These are phyloP conservation scores for Heteromurus nitidus DNA, from an alignment of 2,888 invertebrate genomes.

Conservation along the genomic window DNA sequence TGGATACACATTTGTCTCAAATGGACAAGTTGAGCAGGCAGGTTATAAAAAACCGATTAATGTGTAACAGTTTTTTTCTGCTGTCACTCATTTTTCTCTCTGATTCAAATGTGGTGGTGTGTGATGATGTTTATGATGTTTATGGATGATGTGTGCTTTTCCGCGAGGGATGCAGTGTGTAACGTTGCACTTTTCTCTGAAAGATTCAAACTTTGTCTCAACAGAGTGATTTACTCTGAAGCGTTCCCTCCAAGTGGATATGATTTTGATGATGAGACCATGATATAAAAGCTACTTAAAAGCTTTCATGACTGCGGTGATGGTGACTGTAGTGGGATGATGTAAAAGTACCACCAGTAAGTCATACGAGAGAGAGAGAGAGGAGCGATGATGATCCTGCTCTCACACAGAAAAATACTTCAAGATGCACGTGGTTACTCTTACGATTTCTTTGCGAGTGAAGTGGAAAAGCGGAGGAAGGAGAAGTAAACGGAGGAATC, in stretches of 20 bases:
- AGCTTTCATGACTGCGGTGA: slow-evolving; percentile 30
- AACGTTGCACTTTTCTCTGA: slow-evolving; percentile 41
- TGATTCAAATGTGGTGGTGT: slow-evolving; percentile 41
- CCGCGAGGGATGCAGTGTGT: neutral
- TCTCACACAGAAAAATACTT: slow-evolving; percentile 32
- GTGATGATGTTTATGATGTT: slow-evolving; percentile 25
- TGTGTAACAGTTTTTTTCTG: slow-evolving; percentile 60
- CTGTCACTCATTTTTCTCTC: slow-evolving; percentile 20
- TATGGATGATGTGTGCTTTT: slow-evolving; percentile 1
- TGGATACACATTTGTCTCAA: slow-evolving; percentile 49
- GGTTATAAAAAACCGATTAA: slow-evolving; percentile 54
- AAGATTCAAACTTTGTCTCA: slow-evolving; percentile 21
- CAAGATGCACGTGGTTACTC: slow-evolving; percentile 53
- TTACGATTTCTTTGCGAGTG: slow-evolving; percentile 48
- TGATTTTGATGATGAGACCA: slow-evolving; percentile 32
- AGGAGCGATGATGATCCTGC: slow-evolving; percentile 13
- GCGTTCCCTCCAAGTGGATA: slow-evolving; percentile 19
- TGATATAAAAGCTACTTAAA: slow-evolving; percentile 52
- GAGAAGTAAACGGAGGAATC: slow-evolving; percentile 34
- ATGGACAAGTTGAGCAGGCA: slow-evolving; percentile 55
- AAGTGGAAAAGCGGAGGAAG: slow-evolving; percentile 47
- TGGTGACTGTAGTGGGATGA: no score
- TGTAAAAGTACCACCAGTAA: neutral
- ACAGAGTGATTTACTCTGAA: slow-evolving; percentile 4
- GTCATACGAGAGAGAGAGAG: neutral